These are phyloP conservation scores for Alces alces DNA, from an alignment of 2,113 vertebrate genomes.

Conservation along the genomic window DNA sequence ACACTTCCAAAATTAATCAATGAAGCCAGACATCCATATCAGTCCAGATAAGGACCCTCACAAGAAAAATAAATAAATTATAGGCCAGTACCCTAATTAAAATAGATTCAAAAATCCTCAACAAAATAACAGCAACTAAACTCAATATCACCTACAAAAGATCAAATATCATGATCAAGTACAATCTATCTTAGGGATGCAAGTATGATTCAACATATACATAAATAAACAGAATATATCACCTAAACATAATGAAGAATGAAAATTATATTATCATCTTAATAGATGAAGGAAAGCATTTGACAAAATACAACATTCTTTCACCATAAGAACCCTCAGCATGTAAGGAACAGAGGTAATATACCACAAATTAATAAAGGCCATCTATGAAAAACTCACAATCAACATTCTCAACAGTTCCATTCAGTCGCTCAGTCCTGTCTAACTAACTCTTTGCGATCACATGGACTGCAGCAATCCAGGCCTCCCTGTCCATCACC, in stretches of 20 bases:
- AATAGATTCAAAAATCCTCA: background rate
- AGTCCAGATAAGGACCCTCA: background rate
- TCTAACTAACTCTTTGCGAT: background rate
- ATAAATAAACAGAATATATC: background rate
- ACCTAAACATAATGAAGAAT: background rate
- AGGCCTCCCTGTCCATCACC: background rate
- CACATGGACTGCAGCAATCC: background rate
- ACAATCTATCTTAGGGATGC: background rate
- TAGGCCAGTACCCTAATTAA: background rate
- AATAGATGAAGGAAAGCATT: background rate
- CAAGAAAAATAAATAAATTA: background rate
- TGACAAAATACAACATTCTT: background rate
- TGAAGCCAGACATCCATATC: background rate
- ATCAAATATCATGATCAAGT: background rate
- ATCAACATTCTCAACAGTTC: background rate
- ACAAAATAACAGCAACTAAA: background rate
- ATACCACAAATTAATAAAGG: background rate
- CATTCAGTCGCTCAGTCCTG: fast-evolving
- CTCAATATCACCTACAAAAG: background rate
- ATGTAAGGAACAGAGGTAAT: background rate
- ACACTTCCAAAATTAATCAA: background rate
- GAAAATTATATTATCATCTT: background rate
- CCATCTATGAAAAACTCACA: background rate
- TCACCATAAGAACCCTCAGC: background rate
- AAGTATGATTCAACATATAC: background rate